These are phyloP conservation scores for Atlantisia rogersi DNA, from an alignment of 2,113 vertebrate species.

Conservation along the genomic window DNA sequence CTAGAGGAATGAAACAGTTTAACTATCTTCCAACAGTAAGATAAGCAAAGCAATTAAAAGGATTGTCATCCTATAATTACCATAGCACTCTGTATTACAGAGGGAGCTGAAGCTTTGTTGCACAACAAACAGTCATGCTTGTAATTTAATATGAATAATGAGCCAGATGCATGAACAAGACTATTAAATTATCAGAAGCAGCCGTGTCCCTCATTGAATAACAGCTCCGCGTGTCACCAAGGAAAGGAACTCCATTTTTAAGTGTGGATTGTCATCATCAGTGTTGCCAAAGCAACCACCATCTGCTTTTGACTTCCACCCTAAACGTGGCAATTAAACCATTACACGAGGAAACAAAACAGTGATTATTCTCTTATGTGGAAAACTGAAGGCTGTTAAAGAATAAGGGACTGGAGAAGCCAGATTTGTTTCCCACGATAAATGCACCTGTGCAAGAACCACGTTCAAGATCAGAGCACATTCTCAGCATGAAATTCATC, in stretches of 20 bases:
- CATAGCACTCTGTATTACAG: background rate
- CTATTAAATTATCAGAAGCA: conserved; percentile 58
- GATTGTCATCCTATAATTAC: conserved; percentile 51
- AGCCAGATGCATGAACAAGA: conserved; percentile 60
- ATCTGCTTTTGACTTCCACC: conserved; percentile 7
- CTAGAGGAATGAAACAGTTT: background rate
- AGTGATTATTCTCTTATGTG: background rate
- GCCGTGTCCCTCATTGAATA: conserved; percentile 28
- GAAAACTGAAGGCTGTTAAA: background rate
- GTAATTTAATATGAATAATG: conserved; percentile 66
- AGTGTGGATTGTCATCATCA: background rate
- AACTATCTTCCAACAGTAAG: conserved; percentile 30
- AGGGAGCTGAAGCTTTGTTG: conserved; percentile 28
- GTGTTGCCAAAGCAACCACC: background rate
- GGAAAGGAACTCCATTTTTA: conserved; percentile 59
- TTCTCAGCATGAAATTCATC: background rate
- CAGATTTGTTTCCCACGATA: background rate
- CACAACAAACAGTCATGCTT: conserved; percentile 50
- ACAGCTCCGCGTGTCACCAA: conserved; percentile 36
- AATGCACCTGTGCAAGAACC: background rate
- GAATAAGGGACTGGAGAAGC: background rate
- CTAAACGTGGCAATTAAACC: conserved; percentile 16
- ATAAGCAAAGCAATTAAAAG: conserved; percentile 58
- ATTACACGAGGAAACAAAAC: conserved; percentile 6
- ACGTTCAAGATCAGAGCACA: background rate